These are phyloP conservation scores for Rhabdomys dilectus DNA, from an alignment of 2,113 vertebrate genomes.

Conservation along the genomic window DNA sequence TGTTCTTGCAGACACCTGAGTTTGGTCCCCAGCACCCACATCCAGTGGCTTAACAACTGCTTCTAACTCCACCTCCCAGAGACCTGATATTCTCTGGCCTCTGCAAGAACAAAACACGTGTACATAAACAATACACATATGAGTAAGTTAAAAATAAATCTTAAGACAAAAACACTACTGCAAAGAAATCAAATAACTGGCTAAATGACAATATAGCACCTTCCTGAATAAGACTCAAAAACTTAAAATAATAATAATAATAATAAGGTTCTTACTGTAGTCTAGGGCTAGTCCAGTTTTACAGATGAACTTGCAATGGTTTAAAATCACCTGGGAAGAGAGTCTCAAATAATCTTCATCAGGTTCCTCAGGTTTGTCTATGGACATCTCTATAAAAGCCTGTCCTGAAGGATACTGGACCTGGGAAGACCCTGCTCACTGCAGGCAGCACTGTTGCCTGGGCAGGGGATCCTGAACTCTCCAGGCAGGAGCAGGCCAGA, in stretches of 20 bases:
- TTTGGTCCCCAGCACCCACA: neutral
- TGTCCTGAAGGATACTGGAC: neutral
- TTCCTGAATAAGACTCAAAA: slow-evolving; percentile 30
- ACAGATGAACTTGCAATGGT: neutral
- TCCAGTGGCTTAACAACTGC: neutral
- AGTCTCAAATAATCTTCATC: neutral
- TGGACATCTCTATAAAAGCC: neutral
- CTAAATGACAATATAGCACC: neutral
- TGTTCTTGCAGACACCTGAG: neutral
- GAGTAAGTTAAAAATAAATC: neutral
- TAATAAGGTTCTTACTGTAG: neutral
- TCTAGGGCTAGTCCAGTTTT: neutral
- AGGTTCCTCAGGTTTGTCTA: too few species aligned
- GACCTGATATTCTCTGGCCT: neutral
- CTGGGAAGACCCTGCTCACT: too few species aligned
- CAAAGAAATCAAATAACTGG: slow-evolving; percentile 41
- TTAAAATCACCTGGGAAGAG: neutral
- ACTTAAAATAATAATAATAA: neutral
- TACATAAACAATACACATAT: neutral
- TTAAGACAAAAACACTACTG: neutral
- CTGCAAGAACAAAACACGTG: neutral
- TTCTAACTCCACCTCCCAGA: neutral
- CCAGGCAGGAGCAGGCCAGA: neutral
- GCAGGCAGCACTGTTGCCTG: neutral
- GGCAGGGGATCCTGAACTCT: neutral